phyloP scores from a whole-genome alignment of 2,113 vertebrate species.

The Elephas maximus region DNA sequence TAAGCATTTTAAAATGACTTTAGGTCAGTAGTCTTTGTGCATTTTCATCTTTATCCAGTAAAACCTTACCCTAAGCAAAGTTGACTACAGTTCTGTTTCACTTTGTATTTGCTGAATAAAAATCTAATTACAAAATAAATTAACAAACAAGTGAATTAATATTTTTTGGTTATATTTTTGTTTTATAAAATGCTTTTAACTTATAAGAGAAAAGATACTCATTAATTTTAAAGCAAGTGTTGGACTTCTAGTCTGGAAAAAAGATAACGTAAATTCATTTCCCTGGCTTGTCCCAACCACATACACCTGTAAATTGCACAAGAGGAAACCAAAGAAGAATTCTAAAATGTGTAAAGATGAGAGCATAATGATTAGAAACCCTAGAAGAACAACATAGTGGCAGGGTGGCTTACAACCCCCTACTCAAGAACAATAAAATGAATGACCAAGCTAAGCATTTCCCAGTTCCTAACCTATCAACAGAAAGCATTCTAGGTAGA shows the following conservation, averaged over 20 bases:
- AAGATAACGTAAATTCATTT: background rate
- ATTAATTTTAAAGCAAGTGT: background rate
- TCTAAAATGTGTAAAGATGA: background rate
- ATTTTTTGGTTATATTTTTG: background rate
- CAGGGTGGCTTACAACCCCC: background rate
- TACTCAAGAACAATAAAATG: background rate
- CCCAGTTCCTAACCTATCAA: background rate
- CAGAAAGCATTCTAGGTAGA: background rate
- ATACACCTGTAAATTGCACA: background rate
- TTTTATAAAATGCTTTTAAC: constrained; percentile 12
- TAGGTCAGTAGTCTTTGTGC: background rate
- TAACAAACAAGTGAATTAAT: background rate
- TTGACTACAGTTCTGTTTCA: background rate
- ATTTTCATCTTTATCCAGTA: background rate
- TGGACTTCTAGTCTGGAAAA: background rate
- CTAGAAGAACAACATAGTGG: background rate
- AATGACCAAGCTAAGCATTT: background rate
- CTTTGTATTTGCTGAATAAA: background rate
- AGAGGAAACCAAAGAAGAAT: background rate
- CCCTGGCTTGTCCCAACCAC: background rate
- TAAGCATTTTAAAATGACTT: background rate
- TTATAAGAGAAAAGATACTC: background rate
- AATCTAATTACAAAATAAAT: background rate
- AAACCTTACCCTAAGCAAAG: background rate
- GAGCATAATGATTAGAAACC: background rate